phyloP scores from a whole-genome alignment of 2,797 vertebrate species.

The Halcyon leucocephala region DNA sequence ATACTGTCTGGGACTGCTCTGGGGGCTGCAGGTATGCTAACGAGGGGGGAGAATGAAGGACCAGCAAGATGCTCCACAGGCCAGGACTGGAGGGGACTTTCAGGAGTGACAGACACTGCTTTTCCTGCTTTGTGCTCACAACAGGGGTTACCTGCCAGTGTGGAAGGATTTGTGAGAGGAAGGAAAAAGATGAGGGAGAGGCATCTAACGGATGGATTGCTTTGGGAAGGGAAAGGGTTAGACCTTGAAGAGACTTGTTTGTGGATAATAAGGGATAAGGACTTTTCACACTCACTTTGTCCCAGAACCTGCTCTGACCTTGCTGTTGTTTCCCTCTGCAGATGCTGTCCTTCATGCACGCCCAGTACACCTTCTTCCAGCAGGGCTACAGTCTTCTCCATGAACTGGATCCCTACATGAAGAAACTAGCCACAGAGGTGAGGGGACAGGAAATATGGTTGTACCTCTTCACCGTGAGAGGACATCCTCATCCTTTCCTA shows the following conservation, averaged over 20 bases:
- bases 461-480: neutral
- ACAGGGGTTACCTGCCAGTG: neutral
- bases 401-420: conserved; percentile 95
- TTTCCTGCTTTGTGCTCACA: neutral
- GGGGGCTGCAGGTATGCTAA: neutral
- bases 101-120: neutral
- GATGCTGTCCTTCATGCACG: conserved; percentile 99
- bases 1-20: neutral
- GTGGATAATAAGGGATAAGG: neutral
- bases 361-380: conserved; percentile 95
- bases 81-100: neutral
- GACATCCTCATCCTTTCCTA: neutral
- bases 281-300: neutral
- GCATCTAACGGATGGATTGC: neutral
- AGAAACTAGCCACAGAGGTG: conserved; percentile 94
- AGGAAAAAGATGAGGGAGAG: neutral
- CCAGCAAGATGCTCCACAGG: neutral
- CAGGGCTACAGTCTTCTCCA: conserved; percentile 94
- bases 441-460: neutral
- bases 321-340: conserved; percentile 48
- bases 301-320: neutral
- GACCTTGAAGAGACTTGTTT: neutral
- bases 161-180: neutral
- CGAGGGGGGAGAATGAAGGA: neutral
- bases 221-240: neutral